Base-by-base conservation (phyloP, 2,888 invertebrate species). In the Corbicula japonica region DNA sequence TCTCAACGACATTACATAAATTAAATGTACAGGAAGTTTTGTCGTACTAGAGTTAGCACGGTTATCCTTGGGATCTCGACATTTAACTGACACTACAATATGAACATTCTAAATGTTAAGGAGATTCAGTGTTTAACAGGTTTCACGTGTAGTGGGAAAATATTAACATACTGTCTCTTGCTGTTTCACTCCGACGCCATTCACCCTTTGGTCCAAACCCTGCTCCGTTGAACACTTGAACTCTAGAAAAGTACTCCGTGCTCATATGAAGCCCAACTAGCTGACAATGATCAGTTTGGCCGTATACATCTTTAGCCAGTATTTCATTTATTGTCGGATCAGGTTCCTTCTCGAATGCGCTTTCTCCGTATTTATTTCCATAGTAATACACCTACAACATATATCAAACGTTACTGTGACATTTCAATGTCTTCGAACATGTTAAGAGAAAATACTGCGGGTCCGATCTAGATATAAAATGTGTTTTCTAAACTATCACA, bases 181-280 rank as follows among this genome's bases (percentile, higher is more conserved):
- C 48, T 10, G 80, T 80, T 28, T 80, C 80, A 3, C 65, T 54
- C 61, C 76, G 48, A 21, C 80, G 62, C 80, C 80, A 80, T 35
- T 80, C 80, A n/a, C 80, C 80, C 30, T 80, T 80, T 2, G 80
- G 80, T n/a, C 80, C 80, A 26, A 71, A 65, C 1, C 80, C 80
- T 2, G 80, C 80, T 0, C 76, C 72, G 21, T 80, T 80, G 48
- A 76, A 80, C 0, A 80, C 80, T 60, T 80, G 76, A 44, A 73
- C 80, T n/a, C 80, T 48, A 23, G 72, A 58, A n/a, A 65, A 80
- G 56, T 58, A 71, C 54, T 73, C 73, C n/a, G 69, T 38, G 23
- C 69, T 69, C 10, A 73, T 58, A 1, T 62, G 30, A 0, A 80
- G 63, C 21, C 80, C 80, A 18, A 80, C 70, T 26, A 73, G n/a